Base-by-base conservation (phyloP, 1,140 invertebrate genomes). In the Drosophila punjabiensis region DNA sequence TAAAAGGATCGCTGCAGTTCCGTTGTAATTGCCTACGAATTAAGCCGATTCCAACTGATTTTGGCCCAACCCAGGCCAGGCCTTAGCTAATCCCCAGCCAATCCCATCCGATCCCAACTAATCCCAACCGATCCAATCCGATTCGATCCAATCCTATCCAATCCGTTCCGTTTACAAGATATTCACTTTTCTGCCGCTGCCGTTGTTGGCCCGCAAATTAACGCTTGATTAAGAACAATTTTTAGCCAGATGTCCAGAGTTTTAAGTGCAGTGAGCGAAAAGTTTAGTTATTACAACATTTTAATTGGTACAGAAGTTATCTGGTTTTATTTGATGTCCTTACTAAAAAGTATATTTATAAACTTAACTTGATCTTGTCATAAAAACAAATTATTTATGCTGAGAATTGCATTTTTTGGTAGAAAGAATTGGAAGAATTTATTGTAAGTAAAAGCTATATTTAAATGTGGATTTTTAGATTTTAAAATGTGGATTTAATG, bases 191-290 rank as follows among this genome's bases (percentile, higher is more conserved):
- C 82, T 60, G 45, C 52, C n/a, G 37, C 63, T 32, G 63, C 67
- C 30, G 53, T 71, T 60, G 53, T 86, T 65, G 82, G 79, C 59
- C 83, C 24, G 75, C 69, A 79, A 86, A 86, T 87, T 82, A 82
- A 86, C 70, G 79, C 83, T 86, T 82, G 83, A 86, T 82, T 87
- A 79, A 73, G 67, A 87, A 71, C 60, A 55, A 71, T 53, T 76
- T 32, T 66, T 18, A 77, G 55, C 41, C 41, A 47, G 35, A 76
- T 55, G 41, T 28, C 9, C 14, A n/a, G 10, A 20, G 14, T 32
- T 24, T 37, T 37, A 4, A 37, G 9, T 16, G 8, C 47, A 74
- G 39, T 52, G 48, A 43, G 16, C 24, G n/a, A 37, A 74, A 73
- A 50, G n/a, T 5, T 41, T n/a, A 10, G 0, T 0, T 20, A 14